Evolutionary conservation across 37 sponge, comb jelly and placozoan species (phyloP).

Genomic region (Petrosia ficiformis): DNA sequence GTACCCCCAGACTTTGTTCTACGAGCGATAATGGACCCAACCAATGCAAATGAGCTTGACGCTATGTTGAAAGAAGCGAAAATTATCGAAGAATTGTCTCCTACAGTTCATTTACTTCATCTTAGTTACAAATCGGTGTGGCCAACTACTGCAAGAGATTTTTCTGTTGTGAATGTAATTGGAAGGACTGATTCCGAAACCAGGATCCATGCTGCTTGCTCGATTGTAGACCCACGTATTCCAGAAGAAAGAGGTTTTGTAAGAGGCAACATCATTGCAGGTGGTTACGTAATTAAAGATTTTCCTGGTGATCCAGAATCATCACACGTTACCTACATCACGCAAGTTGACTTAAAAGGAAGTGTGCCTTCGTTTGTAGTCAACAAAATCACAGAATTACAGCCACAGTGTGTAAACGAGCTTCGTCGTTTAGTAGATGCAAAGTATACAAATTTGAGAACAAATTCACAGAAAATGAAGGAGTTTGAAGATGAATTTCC

Average conservation of each 20-base stretch:
- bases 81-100: conserved; percentile 2
- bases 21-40: conserved; percentile 21
- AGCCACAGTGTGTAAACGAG: conserved; percentile 66
- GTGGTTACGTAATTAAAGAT: conserved; percentile 62
- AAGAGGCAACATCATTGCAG: conserved; percentile 44
- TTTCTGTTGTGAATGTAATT: conserved; percentile 29
- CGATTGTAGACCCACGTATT: conserved; percentile 43
- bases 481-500: conserved; percentile 17
- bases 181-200: conserved; percentile 34
- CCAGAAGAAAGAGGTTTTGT: conserved; percentile 67
- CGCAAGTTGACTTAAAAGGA: conserved; percentile 74
- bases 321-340: conserved; percentile 58
- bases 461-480: conserved; percentile 25
- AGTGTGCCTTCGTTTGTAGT: conserved; percentile 64
- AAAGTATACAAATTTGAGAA: conserved; percentile 18
- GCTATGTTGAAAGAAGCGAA: conserved; percentile 56
- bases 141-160: conserved; percentile 76
- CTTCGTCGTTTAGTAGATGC: conserved; percentile 49
- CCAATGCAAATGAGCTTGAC: conserved; percentile 24
- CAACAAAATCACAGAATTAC: conserved; percentile 62
- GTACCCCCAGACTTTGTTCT: conserved; percentile 72
- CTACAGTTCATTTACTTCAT: conserved; percentile 21
- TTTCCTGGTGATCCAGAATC: conserved; percentile 19
- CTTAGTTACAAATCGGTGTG: conserved; percentile 67
- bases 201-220: conserved; percentile 28